These are phyloP conservation scores for Ceyx melanurus DNA, from an alignment of 2,113 vertebrate species.

Conservation along the genomic window DNA sequence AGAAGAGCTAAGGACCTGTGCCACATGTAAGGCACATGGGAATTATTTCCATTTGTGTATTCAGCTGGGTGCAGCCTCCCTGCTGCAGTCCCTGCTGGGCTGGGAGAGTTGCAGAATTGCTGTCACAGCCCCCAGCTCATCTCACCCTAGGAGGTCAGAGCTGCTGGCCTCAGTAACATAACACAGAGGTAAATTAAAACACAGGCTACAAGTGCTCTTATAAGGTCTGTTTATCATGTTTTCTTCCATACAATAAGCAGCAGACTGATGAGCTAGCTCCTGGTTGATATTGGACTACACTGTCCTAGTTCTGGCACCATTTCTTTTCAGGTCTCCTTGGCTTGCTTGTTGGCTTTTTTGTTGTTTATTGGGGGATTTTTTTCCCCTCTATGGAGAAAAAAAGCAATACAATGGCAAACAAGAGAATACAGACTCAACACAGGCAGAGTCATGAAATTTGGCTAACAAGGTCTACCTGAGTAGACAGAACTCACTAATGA, in stretches of 20 bases:
- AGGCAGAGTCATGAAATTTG: neutral
- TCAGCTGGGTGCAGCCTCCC: neutral
- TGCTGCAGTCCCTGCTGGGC: neutral
- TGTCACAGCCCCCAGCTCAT: rapidly evolving
- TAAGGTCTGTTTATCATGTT: rapidly evolving
- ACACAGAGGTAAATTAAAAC: neutral
- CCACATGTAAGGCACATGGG: neutral
- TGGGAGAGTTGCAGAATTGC: neutral
- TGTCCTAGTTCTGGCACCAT: neutral
- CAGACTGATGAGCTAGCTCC: neutral
- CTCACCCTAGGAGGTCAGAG: rapidly evolving
- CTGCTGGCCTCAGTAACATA: rapidly evolving
- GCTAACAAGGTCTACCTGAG: constrained; percentile 19
- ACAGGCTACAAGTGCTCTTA: neutral
- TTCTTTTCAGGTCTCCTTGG: neutral
- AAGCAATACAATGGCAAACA: neutral
- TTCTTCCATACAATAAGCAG: neutral
- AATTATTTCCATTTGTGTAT: neutral
- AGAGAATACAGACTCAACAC: neutral
- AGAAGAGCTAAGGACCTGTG: neutral
- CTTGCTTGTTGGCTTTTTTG: neutral
- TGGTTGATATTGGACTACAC: rapidly evolving
- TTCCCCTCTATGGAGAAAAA: too few relatives aligned
- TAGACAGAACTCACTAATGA: constrained; percentile 23
- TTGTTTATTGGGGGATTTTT: neutral